These are phyloP conservation scores for Pseudoips prasinana DNA, from an alignment of 2,888 invertebrate genomes.

Conservation along the genomic window DNA sequence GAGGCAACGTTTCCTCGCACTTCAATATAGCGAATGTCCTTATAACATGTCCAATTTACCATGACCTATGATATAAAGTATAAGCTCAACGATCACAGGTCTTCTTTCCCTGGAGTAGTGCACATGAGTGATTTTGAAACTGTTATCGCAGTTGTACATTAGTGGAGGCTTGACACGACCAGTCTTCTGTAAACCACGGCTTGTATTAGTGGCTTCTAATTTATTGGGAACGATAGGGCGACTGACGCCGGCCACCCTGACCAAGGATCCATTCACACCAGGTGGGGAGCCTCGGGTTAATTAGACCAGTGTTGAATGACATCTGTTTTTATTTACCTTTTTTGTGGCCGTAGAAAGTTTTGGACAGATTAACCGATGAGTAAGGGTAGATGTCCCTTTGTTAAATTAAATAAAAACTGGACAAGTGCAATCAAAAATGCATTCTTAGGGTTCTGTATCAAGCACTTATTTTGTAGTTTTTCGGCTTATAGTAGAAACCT, in stretches of 20 bases:
- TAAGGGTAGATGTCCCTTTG: no score
- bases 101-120: slow-evolving; percentile 41
- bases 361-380: no score
- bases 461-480: no score
- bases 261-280: slow-evolving; percentile 73
- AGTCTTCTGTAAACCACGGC: slow-evolving; percentile 77
- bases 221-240: slow-evolving; percentile 79
- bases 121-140: slow-evolving; percentile 73
- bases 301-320: slow-evolving; percentile 16
- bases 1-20: slow-evolving; percentile 56
- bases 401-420: no score
- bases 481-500: no score
- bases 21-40: slow-evolving; percentile 56
- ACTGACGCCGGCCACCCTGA: slow-evolving; percentile 79
- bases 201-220: slow-evolving; percentile 80
- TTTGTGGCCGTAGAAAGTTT: slow-evolving; percentile 17
- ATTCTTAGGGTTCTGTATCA: no score
- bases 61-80: slow-evolving; percentile 19
- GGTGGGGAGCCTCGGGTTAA: slow-evolving; percentile 45
- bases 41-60: slow-evolving; percentile 24
- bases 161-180: slow-evolving; percentile 74
- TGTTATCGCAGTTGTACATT: slow-evolving; percentile 77
- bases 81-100: slow-evolving; percentile 21
- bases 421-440: no score
- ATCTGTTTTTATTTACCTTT: slow-evolving; percentile 19